A percentile compares a stretch with the other conserved stretches of the same genome.
Conservation (phyloP, 2,113 vertebrate genomes). For the Psilopogon haemacephalus region DNA sequence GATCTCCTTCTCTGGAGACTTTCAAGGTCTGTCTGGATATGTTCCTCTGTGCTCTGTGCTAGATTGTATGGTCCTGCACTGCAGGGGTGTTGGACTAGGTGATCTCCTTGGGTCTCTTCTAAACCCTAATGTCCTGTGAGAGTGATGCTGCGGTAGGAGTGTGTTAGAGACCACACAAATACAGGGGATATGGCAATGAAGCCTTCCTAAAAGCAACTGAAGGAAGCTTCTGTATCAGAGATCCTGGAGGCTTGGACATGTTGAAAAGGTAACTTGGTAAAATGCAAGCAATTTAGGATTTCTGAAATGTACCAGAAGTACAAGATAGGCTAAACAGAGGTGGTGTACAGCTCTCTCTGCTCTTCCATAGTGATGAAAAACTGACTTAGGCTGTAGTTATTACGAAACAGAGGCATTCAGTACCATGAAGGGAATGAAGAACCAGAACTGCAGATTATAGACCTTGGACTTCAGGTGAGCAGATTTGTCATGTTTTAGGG, state of each 20-base stretch:
- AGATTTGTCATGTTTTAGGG: rapidly evolving
- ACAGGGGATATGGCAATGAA: neutral
- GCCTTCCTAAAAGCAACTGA: neutral
- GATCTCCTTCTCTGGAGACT: no score
- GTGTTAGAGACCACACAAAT: neutral
- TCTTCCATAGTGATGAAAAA: neutral
- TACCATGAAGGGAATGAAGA: neutral
- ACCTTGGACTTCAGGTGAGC: neutral
- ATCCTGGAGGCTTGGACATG: neutral
- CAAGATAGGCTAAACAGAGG: neutral
- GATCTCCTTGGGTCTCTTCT: no score
- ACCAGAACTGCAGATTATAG: neutral
- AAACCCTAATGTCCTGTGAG: no score
- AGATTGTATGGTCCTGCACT: no score
- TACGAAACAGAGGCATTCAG: neutral
- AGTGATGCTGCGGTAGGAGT: neutral
- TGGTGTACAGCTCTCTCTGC: neutral
- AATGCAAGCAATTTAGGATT: neutral
- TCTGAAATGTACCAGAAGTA: neutral
- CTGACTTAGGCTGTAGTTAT: neutral
- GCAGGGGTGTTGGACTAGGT: no score
- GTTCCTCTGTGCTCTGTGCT: no score
- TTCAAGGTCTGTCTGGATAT: no score
- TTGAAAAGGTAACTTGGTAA: neutral
- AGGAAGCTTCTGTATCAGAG: neutral